Evolutionary conservation across 2,797 vertebrate genomes (phyloP).

Genomic region (Cirrhinus molitorella): DNA sequence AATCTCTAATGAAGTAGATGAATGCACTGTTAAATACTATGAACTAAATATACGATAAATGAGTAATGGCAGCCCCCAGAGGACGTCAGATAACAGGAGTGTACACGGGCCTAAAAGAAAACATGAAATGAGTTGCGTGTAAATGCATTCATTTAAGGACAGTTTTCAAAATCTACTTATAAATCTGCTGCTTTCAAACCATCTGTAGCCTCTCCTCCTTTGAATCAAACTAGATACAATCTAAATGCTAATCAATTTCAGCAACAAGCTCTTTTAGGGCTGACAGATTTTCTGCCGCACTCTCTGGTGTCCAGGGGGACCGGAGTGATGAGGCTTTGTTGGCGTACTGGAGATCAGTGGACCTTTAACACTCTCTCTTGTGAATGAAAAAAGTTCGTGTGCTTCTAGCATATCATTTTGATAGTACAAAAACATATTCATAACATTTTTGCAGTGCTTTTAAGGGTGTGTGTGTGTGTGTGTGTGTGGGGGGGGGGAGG

Average conservation of each 20-base stretch:
- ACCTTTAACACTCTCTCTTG: conserved; percentile 27
- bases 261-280: conserved; percentile 54
- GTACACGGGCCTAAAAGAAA: conserved; percentile 12
- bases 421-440: not conserved
- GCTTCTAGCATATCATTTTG: not conserved
- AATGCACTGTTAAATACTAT: conserved; percentile 35
- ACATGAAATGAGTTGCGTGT: conserved; percentile 23
- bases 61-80: conserved; percentile 22
- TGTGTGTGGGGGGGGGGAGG: no score
- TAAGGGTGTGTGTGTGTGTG: no score
- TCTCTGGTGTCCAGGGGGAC: conserved; percentile 49
- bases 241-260: conserved; percentile 69
- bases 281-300: conserved; percentile 44
- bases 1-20: conserved; percentile 10
- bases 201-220: conserved; percentile 43
- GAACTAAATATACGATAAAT: conserved; percentile 21
- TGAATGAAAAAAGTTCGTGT: not conserved
- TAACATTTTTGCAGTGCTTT: not conserved
- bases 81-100: conserved; percentile 17
- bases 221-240: conserved; percentile 64
- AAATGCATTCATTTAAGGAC: conserved; percentile 54
- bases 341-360: conserved; percentile 51
- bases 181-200: conserved; percentile 52
- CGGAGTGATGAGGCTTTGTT: conserved; percentile 48
- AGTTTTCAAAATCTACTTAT: conserved; percentile 55